A percentile compares a stretch with the other conserved stretches of the same genome.
phyloP scores from a whole-genome alignment of 2,113 vertebrate genomes.

The Propithecus coquereli region DNA sequence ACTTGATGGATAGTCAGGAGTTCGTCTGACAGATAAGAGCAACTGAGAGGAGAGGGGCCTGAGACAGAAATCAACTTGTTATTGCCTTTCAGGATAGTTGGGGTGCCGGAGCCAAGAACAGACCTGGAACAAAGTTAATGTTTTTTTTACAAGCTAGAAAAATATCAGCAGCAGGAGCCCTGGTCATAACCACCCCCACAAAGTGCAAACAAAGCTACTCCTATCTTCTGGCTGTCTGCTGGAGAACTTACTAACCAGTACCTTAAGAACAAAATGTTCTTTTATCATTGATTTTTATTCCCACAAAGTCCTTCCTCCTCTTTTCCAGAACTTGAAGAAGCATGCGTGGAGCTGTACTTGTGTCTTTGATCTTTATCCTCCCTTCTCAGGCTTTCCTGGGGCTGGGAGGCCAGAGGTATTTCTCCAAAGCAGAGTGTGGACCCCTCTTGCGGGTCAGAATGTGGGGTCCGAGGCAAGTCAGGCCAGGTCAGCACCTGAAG shows the following conservation, averaged over 20 bases:
- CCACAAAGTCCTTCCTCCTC: conserved; percentile 35
- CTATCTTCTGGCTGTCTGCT: conserved; percentile 58
- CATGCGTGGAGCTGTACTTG: neutral
- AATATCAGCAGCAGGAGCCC: conserved; percentile 61
- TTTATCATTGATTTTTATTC: conserved; percentile 56
- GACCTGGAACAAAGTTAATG: conserved; percentile 65
- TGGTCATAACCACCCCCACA: conserved; percentile 62
- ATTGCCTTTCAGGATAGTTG: conserved; percentile 49
- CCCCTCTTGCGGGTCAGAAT: neutral
- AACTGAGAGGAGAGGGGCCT: neutral
- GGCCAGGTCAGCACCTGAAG: neutral
- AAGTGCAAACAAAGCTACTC: conserved; percentile 67
- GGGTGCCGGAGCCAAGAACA: conserved; percentile 53
- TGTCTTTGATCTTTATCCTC: conserved; percentile 39
- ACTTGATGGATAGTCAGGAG: neutral
- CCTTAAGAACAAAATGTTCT: conserved; percentile 61
- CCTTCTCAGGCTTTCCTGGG: neutral
- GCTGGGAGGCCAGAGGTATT: neutral
- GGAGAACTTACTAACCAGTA: conserved; percentile 45
- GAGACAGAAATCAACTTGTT: conserved; percentile 7
- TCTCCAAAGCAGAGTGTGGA: neutral
- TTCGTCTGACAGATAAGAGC: neutral
- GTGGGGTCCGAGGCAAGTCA: neutral
- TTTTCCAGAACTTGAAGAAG: conserved; percentile 47
- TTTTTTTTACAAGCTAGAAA: conserved; percentile 73